Evolutionary conservation across 2,113 vertebrate genomes (phyloP), one percentile per base, ranked within the genome.

Genomic region (Raja brachyura): DNA sequence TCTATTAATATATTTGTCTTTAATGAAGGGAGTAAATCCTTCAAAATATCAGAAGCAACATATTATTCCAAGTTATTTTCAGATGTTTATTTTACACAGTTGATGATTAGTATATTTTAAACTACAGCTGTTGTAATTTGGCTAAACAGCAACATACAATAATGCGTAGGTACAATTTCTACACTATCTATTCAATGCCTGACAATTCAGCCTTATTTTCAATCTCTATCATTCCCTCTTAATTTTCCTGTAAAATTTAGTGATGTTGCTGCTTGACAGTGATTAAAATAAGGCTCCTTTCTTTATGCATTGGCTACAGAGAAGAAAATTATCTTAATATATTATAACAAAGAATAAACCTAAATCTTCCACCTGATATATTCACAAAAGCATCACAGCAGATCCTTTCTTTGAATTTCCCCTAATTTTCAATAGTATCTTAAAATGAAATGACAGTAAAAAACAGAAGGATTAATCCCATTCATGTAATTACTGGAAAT

Each of bases 401-500:
- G 11, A 10, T 59, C 63, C 33, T 92, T 54, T 48, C 54, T 73
- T 25, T 73, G 39, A 92, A 73, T 39, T 74, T 54, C 20, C 33
- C 20, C 0, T 5, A 48, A 25, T 73, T 70, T n/a, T 39, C 31
- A 28, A 10, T 48, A 25, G 39, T 73, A 73, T 54, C 9, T 54
- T 88, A 13, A 88, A 73, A 22, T 54, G 20, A 92, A 90, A 48
- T n/a, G 61, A 39, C 20, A 48, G 33, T 39, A 9, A 54, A 25
- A 92, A 63, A 73, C 0, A 16, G 33, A 48, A 48, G 16, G 10
- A 39, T 90, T 70, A 14, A 33, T 39, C n/a, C 1, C n/a, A 39
- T 90, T 68, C 28, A 33, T n/a, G 68, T 90, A 90, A 70, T 61
- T 88, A 92, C 48, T 92, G 20, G 33, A 92, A 92, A 14, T 16